Percentiles rank a stretch among this genome's conserved stretches.
These are phyloP conservation scores for Enteromius afrohamiltoni DNA, from an alignment of 2,797 vertebrate species.

Conservation along the genomic window DNA sequence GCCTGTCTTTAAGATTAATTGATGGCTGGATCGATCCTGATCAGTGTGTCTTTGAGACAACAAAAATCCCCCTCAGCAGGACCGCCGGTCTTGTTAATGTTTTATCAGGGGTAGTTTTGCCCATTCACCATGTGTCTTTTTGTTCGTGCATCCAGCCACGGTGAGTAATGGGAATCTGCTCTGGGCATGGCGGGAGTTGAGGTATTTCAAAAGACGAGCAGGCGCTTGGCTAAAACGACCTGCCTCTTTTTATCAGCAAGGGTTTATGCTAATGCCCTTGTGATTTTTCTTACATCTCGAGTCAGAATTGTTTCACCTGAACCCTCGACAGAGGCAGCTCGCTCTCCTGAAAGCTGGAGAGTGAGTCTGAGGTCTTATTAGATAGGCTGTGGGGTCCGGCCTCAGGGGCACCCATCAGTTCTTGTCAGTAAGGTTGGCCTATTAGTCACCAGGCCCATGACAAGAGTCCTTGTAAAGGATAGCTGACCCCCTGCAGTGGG, in stretches of 20 bases:
- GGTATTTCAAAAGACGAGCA: constrained; percentile 43
- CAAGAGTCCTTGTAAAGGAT: constrained; percentile 77
- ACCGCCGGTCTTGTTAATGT: constrained; percentile 77
- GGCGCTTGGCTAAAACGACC: constrained; percentile 42
- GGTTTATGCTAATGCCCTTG: constrained; percentile 47
- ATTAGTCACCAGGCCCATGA: constrained; percentile 82
- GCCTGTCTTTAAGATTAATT: constrained; percentile 63
- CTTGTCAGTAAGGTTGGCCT: constrained; percentile 75
- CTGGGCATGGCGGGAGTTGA: constrained; percentile 43
- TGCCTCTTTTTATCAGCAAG: constrained; percentile 41
- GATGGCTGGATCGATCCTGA: constrained; percentile 67
- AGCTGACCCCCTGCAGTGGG: constrained; percentile 74
- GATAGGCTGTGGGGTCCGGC: constrained; percentile 65
- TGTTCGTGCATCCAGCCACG: constrained; percentile 66
- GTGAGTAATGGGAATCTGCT: constrained; percentile 68
- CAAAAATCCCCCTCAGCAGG: constrained; percentile 60
- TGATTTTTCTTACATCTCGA: constrained; percentile 36
- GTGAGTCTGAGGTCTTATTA: constrained; percentile 66
- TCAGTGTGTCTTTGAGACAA: constrained; percentile 63
- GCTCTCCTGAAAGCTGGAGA: constrained; percentile 34
- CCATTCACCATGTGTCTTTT: constrained; percentile 74
- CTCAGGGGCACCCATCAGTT: constrained; percentile 79
- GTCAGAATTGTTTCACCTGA: constrained; percentile 47
- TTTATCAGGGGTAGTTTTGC: constrained; percentile 73
- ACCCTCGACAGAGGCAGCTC: constrained; percentile 23